Conservation (phyloP, 2,888 invertebrate species). For the Abrostola tripartita region DNA sequence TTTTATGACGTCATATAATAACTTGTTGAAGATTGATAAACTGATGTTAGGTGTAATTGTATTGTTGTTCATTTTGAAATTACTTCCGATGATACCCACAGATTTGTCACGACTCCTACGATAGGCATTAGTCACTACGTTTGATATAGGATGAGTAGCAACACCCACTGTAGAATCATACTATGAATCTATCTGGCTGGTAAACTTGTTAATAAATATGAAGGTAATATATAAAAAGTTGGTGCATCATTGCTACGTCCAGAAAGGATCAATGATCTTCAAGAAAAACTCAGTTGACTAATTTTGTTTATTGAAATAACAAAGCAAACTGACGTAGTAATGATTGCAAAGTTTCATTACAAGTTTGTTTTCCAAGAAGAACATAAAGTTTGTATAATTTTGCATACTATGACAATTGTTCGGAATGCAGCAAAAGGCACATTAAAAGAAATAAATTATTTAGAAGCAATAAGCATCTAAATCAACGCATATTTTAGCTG, state of each 20-base stretch:
- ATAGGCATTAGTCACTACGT: constrained; percentile 38
- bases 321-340: too few relatives aligned
- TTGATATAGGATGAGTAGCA: constrained; percentile 22
- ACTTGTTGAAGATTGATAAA: constrained; percentile 2
- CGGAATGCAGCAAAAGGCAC: too few relatives aligned
- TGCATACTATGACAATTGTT: too few relatives aligned
- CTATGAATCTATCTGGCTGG: neutral
- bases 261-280: too few relatives aligned
- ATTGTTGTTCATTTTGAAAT: constrained; percentile 11
- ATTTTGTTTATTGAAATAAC: too few relatives aligned
- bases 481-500: constrained; percentile 54
- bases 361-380: too few relatives aligned
- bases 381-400: too few relatives aligned
- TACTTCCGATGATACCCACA: constrained; percentile 33
- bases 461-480: constrained; percentile 43
- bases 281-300: too few relatives aligned
- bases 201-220: constrained; percentile 3
- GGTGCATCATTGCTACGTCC: too few relatives aligned
- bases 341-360: too few relatives aligned
- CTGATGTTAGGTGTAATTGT: constrained; percentile 5
- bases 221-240: too few relatives aligned
- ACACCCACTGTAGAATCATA: constrained; percentile 28
- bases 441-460: neutral
- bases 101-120: constrained; percentile 35
- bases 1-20: constrained; percentile 15